Base-by-base conservation (phyloP, 2,888 invertebrate genomes). In the Nemapogon koenigi region DNA sequence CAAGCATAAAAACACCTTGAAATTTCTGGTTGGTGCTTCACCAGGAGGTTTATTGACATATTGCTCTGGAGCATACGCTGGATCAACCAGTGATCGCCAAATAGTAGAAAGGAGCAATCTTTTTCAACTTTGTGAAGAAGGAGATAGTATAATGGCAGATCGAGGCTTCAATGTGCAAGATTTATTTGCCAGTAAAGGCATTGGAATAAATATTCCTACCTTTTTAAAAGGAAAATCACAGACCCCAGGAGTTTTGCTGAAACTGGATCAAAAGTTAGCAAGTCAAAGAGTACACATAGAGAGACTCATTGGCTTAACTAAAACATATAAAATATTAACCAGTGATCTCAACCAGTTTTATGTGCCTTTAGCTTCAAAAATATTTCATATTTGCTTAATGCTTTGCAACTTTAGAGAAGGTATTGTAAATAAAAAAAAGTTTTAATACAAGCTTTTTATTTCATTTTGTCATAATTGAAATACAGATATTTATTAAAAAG, bases 251-350 rank as follows among this genome's bases (percentile, higher is more conserved):
- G 3, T 25, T 2, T 27, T 27, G 18, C 14, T 31, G 16, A 32
- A 31, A 36, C 4, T 2, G 3, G 29, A 50, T 43, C 17, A 55
- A 45, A 33, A 53, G 49, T 8, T 59, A 41, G 38, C 53, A 4
- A 31, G 31, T 11, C 15, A 40, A 16, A 15, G 39, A 4, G 31
- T 40, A 40, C n/a, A n/a, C n/a, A n/a, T n/a, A n/a, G n/a, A n/a
- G n/a, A n/a, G n/a, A n/a, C n/a, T n/a, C n/a, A n/a, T 31, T 18
- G 37, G 36, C 2, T 36, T 40, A 17, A 36, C 37, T 4, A 40
- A 40, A 37, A 37, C 40, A 11, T 40, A 40, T 14, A 26, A 22
- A 31, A 36, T 40, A 31, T 15, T 40, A 18, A 36, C 15, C 6
- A 30, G n/a, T 35, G 26, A 36, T 14, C 18, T 36, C 3, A 40